These are phyloP conservation scores for Onychostruthus taczanowskii DNA, from an alignment of 2,113 vertebrate genomes.

Conservation along the genomic window DNA sequence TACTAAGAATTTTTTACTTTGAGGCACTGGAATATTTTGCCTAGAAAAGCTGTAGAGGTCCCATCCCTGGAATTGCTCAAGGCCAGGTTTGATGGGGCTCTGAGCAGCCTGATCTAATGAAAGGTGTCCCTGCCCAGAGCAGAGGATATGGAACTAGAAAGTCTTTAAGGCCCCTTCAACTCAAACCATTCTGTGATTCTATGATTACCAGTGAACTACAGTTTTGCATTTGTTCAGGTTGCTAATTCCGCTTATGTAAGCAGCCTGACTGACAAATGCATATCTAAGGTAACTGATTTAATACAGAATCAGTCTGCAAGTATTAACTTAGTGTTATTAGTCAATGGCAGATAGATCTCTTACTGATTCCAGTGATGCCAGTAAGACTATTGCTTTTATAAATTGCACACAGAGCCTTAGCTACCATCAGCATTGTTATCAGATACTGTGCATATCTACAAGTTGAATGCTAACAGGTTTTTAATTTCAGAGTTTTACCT, in stretches of 20 bases:
- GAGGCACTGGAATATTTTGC: not conserved
- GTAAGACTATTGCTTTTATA: not conserved
- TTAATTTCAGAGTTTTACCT: not conserved
- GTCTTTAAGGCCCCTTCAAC: not conserved
- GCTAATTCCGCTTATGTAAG: not conserved
- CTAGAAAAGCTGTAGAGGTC: not conserved
- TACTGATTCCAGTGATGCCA: not conserved
- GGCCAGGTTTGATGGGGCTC: not conserved
- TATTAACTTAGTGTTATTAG: not conserved
- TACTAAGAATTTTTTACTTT: not conserved
- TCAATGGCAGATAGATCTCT: not conserved
- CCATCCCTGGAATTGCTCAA: not conserved
- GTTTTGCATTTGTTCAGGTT: not conserved
- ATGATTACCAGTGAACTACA: not conserved
- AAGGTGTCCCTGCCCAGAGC: not conserved
- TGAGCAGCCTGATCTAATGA: not conserved
- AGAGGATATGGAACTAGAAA: not conserved
- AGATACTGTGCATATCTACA: not conserved
- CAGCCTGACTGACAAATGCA: not conserved
- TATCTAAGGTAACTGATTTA: slow-evolving; percentile 16
- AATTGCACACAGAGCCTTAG: not conserved
- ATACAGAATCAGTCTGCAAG: not conserved
- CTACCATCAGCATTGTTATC: not conserved
- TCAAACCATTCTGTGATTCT: not conserved
- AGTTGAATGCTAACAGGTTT: not conserved